Evolutionary conservation across 2,797 vertebrate genomes (phyloP).

Genomic region (Aphelocoma californica): DNA sequence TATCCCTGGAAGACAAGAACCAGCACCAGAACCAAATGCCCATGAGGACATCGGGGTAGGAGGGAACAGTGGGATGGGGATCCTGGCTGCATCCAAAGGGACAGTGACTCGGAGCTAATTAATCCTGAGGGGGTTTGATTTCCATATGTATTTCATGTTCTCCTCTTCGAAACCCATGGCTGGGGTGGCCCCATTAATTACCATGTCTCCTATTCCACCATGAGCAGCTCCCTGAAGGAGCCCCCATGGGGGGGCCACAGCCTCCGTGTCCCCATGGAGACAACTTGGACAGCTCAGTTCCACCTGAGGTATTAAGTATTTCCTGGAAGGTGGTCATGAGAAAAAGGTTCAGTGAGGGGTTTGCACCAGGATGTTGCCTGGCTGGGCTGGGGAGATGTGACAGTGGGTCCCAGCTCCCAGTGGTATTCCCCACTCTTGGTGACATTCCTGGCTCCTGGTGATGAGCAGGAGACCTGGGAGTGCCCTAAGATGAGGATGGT

Average conservation of each 20-base stretch:
- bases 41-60: no score
- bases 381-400: not conserved
- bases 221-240: not conserved
- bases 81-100: not conserved
- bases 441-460: no score
- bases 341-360: not conserved
- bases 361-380: not conserved
- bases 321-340: not conserved
- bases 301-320: not conserved
- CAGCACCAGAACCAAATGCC: not conserved
- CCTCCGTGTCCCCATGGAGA: not conserved
- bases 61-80: not conserved
- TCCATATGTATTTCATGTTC: not conserved
- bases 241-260: not conserved
- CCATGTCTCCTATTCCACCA: not conserved
- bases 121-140: fast-evolving
- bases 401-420: not conserved
- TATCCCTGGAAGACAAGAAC: not conserved
- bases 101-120: not conserved
- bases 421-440: not conserved
- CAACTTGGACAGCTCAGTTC: not conserved
- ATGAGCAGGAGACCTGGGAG: not conserved
- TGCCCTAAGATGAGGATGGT: not conserved
- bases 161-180: not conserved
- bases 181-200: not conserved